Evolutionary conservation across 64 coral and sea anemone species (phyloP).

Genomic region (Pocillopora damicornis): DNA sequence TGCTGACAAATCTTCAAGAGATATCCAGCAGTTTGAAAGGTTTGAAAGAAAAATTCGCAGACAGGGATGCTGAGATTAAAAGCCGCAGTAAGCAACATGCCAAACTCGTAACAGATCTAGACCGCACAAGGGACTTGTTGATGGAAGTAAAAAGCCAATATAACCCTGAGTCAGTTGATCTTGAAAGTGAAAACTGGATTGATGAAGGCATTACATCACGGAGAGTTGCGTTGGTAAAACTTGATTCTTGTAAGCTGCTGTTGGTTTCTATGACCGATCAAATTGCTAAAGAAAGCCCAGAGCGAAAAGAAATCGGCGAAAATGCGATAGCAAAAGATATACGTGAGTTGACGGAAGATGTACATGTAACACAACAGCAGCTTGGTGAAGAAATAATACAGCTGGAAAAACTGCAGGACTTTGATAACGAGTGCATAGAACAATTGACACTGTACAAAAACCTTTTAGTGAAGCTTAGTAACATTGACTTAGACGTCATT

Average conservation of each 20-base stretch:
- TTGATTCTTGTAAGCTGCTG: slow-evolving; percentile 20
- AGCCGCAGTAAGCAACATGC: neutral
- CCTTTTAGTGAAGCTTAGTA: neutral
- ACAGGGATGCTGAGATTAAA: slow-evolving; percentile 1
- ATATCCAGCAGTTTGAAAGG: slow-evolving; percentile 9
- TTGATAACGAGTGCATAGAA: slow-evolving; percentile 3
- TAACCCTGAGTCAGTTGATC: neutral
- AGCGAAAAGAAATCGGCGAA: neutral
- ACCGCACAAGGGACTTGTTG: neutral
- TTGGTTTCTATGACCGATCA: neutral
- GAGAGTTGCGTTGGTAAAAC: neutral
- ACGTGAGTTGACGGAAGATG: neutral
- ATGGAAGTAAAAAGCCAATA: neutral
- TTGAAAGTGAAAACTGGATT: slow-evolving; percentile 42
- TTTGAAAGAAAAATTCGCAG: neutral
- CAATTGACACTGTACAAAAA: neutral
- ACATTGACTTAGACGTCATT: neutral
- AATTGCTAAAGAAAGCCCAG: neutral
- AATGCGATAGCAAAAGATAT: slow-evolving; percentile 23
- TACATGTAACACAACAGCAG: neutral
- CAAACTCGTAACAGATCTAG: neutral
- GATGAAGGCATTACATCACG: neutral
- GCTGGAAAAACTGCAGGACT: slow-evolving; percentile 25
- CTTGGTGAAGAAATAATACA: slow-evolving; percentile 1
- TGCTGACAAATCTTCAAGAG: neutral